phyloP scores from a whole-genome alignment of 2,113 vertebrate species.

The Chroicocephalus ridibundus region DNA sequence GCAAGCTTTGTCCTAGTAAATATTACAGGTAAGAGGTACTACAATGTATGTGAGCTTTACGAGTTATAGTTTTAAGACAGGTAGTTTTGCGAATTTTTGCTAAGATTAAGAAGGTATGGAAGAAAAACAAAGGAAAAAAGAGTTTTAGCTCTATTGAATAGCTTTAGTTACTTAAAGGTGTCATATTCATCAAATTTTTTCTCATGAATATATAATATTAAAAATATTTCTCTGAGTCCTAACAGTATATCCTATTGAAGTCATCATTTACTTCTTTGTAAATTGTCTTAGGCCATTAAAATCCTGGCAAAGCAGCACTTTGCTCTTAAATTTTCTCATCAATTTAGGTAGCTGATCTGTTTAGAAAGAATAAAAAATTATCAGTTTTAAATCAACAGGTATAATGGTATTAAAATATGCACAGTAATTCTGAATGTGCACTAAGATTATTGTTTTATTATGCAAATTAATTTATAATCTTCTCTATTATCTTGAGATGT shows the following conservation, averaged over 20 bases:
- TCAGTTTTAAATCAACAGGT: slow-evolving; percentile 8
- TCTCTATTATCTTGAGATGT: slow-evolving; percentile 43
- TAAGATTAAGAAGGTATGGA: neutral
- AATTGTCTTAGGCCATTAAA: neutral
- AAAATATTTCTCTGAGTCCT: neutral
- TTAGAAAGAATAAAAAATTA: neutral
- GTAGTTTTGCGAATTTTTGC: neutral
- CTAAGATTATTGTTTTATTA: slow-evolving; percentile 56
- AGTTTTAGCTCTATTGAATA: neutral
- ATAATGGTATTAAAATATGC: slow-evolving; percentile 25
- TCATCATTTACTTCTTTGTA: neutral
- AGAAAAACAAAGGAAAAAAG: neutral
- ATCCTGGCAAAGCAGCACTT: neutral
- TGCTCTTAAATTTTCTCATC: neutral
- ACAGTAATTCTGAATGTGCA: neutral
- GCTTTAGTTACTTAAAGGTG: neutral
- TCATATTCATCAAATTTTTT: neutral
- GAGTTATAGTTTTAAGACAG: neutral
- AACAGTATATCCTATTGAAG: neutral
- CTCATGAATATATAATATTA: neutral
- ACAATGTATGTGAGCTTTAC: neutral
- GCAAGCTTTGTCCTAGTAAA: neutral
- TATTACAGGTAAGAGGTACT: neutral
- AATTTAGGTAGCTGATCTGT: neutral
- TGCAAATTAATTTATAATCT: slow-evolving; percentile 52